phyloP scores from a whole-genome alignment of 2,888 invertebrate species.

The Drosophila hamatofila region DNA sequence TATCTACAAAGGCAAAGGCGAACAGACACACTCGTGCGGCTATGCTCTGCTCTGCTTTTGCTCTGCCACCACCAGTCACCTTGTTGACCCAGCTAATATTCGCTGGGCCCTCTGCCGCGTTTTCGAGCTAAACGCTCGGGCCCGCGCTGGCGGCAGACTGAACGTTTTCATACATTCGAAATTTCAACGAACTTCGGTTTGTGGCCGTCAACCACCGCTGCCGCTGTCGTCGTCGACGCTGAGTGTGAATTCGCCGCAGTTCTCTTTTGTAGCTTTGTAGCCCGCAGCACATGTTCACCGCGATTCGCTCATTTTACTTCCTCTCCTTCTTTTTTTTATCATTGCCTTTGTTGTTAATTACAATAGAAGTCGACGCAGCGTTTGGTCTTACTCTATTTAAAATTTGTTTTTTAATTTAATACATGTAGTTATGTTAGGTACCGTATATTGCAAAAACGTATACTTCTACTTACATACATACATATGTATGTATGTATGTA shows the following conservation, averaged over 20 bases:
- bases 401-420: conserved; percentile 24
- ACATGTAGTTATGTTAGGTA: conserved; percentile 26
- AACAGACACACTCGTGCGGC: conserved; percentile 18
- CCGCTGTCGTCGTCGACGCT: conserved; percentile 57
- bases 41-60: conserved; percentile 34
- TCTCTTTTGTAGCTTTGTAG: conserved; percentile 61
- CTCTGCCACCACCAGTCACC: conserved; percentile 38
- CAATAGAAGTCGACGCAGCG: conserved; percentile 36
- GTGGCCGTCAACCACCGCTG: conserved; percentile 59
- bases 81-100: conserved; percentile 59
- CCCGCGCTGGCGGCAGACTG: conserved; percentile 79
- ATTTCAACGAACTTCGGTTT: conserved; percentile 76
- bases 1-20: conserved; percentile 9
- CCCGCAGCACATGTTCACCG: conserved; percentile 33
- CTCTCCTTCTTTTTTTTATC: conserved; percentile 31
- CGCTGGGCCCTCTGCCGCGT: conserved; percentile 67
- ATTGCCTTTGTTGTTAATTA: conserved; percentile 20
- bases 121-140: conserved; percentile 72
- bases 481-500: conserved; percentile 6
- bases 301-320: conserved; percentile 25
- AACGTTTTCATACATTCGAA: conserved; percentile 75
- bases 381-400: conserved; percentile 31
- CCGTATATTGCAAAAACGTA: conserved; percentile 11
- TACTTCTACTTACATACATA: neutral
- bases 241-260: conserved; percentile 49